Conservation (phyloP, 2,888 invertebrate genomes). For the Cosmia pyralina region DNA sequence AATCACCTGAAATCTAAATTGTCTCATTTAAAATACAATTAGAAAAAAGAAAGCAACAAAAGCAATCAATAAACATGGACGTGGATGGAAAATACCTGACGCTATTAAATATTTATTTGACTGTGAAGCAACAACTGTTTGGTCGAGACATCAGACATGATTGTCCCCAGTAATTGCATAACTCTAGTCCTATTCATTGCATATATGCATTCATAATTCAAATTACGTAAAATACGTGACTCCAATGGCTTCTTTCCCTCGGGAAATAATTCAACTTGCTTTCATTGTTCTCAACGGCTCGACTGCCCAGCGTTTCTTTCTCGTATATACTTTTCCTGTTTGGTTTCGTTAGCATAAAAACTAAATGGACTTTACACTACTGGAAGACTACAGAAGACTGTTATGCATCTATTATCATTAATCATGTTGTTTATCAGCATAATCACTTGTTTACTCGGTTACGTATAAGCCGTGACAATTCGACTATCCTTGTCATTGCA, state of each 20-base stretch:
- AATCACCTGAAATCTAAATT: not conserved
- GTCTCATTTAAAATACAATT: not conserved
- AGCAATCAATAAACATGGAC: constrained; percentile 33
- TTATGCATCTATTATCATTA: constrained; percentile 66
- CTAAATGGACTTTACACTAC: constrained; percentile 25
- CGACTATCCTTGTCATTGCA: constrained; percentile 43
- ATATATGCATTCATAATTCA: constrained; percentile 79
- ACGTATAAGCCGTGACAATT: constrained; percentile 61
- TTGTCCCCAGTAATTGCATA: constrained; percentile 71
- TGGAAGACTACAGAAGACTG: constrained; percentile 25
- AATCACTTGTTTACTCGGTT: constrained; percentile 42
- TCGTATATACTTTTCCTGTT: constrained; percentile 31
- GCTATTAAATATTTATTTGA: constrained; percentile 43
- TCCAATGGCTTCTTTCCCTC: constrained; percentile 62
- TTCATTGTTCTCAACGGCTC: constrained; percentile 45
- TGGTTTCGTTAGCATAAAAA: constrained; percentile 14
- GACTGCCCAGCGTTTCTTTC: constrained; percentile 24
- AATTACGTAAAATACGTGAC: constrained; percentile 69
- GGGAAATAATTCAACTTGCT: constrained; percentile 61
- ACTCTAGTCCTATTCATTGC: constrained; percentile 69
- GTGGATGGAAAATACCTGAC: constrained; percentile 28
- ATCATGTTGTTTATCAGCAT: constrained; percentile 65
- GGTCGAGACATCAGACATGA: constrained; percentile 56
- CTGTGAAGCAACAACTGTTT: constrained; percentile 51
- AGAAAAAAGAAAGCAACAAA: not conserved